Base-by-base conservation (phyloP, 2,888 invertebrate species). In the Drosophila affinis region DNA sequence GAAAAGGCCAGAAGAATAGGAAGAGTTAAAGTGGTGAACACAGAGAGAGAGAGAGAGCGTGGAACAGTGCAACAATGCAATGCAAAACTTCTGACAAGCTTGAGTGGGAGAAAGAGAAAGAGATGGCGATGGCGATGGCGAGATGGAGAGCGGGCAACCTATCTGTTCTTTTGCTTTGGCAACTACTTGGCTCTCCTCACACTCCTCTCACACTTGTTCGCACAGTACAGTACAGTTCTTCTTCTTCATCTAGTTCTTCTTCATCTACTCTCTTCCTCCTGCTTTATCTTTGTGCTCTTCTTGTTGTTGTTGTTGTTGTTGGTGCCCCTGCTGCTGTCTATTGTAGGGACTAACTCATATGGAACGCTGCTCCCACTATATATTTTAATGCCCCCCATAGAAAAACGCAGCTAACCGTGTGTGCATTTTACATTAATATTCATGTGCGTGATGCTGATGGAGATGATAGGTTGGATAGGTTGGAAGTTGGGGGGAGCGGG, bases 351-450 rank as follows among this genome's bases (percentile, higher is more conserved):
- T 78, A 88, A 84, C 83, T 84, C 83, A 80, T 78, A 84, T 84
- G 83, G 88, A 84, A 88, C 83, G 78, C 49, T 83, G 87, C 88
- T 77, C 78, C 69, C 81, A 75, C 81, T 72, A 79, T 79, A 57
- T 67, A 87, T 79, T 85, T 82, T 79, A 78, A 85, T 79, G 86
- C 72, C 62, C 56, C 65, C 76, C 61, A 79, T 78, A 72, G 83
- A 87, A 84, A 87, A 85, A 87, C 75, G 79, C 85, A 87, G 79
- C 86, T 88, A 85, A 87, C 85, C 88, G 80, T 83, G 88, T 83
- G 87, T 88, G 87, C 87, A 83, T 78, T 88, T 87, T 77, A 65
- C 88, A 84, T 84, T 84, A 84, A 84, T 84, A 84, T 84, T 80
- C 83, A 84, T 83, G 78, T 72, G 71, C 71, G 71, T 72, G 74